A percentile compares a stretch with the other conserved stretches of the same genome.
Conservation (phyloP, 2,113 vertebrate genomes). For the Thryonomys swinderianus region DNA sequence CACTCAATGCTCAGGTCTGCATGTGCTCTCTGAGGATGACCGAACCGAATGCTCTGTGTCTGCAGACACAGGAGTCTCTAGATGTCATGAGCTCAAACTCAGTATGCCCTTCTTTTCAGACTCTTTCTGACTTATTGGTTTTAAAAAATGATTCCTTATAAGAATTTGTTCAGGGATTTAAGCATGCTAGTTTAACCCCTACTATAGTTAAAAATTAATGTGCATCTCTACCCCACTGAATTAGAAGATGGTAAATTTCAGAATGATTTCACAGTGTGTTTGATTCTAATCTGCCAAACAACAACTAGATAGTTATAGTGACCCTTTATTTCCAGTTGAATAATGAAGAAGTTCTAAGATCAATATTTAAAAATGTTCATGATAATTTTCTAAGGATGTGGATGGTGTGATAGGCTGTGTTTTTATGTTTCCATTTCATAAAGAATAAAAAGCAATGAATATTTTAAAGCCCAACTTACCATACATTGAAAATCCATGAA, state of each 20-base stretch:
- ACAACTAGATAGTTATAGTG: conserved; percentile 5
- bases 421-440: conserved; percentile 37
- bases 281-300: conserved; percentile 10
- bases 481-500: conserved; percentile 99
- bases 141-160: neutral
- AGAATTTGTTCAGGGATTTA: conserved; percentile 33
- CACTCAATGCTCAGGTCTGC: neutral
- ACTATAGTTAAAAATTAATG: neutral
- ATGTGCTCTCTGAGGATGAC: neutral
- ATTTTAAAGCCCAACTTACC: conserved; percentile 89
- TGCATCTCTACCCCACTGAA: neutral
- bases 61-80: neutral
- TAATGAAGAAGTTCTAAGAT: conserved; percentile 39
- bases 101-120: neutral
- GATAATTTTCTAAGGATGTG: conserved; percentile 31
- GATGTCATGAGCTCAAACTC: neutral
- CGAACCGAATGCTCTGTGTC: neutral
- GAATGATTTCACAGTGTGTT: neutral
- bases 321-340: neutral
- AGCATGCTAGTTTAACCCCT: neutral
- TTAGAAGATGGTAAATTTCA: conserved; percentile 10
- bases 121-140: neutral
- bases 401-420: conserved; percentile 6
- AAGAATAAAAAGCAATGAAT: conserved; percentile 35
- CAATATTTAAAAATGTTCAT: conserved; percentile 41